These are phyloP conservation scores for Colossoma macropomum DNA, from an alignment of 2,113 vertebrate genomes.

Conservation along the genomic window DNA sequence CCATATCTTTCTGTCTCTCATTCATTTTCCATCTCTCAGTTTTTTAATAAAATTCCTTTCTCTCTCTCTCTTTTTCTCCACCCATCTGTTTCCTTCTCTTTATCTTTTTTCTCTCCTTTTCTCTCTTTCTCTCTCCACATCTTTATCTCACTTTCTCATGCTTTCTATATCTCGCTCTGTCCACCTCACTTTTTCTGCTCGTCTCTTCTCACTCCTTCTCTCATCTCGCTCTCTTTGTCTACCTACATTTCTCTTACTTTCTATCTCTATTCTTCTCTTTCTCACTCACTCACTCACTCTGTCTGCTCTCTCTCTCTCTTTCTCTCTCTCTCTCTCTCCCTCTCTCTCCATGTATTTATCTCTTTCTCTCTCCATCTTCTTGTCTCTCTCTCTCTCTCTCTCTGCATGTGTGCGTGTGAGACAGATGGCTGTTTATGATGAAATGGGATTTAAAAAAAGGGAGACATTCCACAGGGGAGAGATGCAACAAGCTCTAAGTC, in stretches of 20 bases:
- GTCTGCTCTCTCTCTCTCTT: too few relatives aligned
- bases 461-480: constrained; percentile 54
- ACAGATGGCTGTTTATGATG: constrained; percentile 58
- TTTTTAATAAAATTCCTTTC: too few relatives aligned
- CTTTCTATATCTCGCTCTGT: background rate
- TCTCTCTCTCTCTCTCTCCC: too few relatives aligned
- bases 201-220: too few relatives aligned
- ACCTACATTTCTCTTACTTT: too few relatives aligned
- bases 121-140: background rate
- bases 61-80: background rate
- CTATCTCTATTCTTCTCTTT: too few relatives aligned
- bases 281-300: too few relatives aligned
- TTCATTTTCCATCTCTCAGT: background rate
- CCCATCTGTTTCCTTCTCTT: background rate
- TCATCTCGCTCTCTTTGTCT: too few relatives aligned
- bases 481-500: constrained; percentile 54
- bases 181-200: too few relatives aligned
- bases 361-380: constrained; percentile 13
- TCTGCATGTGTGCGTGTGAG: constrained; percentile 18
- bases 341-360: too few relatives aligned
- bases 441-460: constrained; percentile 37
- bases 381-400: constrained; percentile 20
- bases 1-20: background rate
- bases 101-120: background rate
- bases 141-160: too few relatives aligned